Evolutionary conservation across 2,113 vertebrate species (phyloP), one percentile per base, ranked within the genome.

Genomic region (Zosterops japonicus): DNA sequence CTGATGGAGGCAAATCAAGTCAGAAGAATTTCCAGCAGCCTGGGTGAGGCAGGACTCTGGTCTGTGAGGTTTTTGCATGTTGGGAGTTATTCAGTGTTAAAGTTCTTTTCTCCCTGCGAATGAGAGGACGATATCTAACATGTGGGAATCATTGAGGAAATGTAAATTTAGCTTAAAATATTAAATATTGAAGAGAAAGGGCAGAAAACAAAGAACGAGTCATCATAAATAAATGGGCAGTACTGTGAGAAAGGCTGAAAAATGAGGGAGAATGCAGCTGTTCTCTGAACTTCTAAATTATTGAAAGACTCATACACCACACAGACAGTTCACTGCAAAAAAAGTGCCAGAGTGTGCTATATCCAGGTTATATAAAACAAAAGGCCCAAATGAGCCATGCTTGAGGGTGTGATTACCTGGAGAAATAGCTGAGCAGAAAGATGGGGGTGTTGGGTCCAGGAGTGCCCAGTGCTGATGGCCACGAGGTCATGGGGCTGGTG

Each of bases 111-210:
- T 92, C 64, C 64, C 64, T 44, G 29, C 0, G 3, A 95, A 55
- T 7, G 20, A 80, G 86, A 89, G 72, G 72, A 83, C 0, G 0
- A 11, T 95, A 60, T 82, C 90, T 81, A 92, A 90, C 79, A 80
- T 86, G 83, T 49, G 79, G 64, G 85, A 93, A 92, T 78, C 90
- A 53, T 81, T 89, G 88, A 93, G 21, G 71, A 96, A 96, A 95
- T 95, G 83, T 96, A 96, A 95, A 95, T 97, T 93, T 96, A 95
- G 88, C 91, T 95, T 96, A 94, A 97, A 95, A 64, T 91, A 95
- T 97, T 88, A 96, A 96, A 96, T 81, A 96, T 96, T 96, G 60
- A 93, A 93, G 81, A 89, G 87, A 90, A 77, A 76, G 67, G 67
- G 80, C 77, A 94, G 74, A 90, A 97, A 97, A 96, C 90, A 96